Percentiles rank a stretch among this genome's conserved stretches.
Evolutionary conservation across 2,113 vertebrate species (phyloP).

Genomic region (Junco hyemalis): DNA sequence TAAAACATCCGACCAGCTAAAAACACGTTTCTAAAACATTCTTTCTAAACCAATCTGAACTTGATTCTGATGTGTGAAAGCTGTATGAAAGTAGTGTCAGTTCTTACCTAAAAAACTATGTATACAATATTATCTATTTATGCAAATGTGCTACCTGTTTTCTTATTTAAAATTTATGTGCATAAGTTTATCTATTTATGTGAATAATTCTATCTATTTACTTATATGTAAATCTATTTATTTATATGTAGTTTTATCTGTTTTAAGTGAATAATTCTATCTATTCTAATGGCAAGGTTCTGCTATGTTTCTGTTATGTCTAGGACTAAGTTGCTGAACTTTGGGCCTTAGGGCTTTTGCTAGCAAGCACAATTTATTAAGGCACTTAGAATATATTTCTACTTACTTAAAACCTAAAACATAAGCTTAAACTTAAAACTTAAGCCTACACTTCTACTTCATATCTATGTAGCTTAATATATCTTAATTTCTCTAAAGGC

Average conservation of each 20-base stretch:
- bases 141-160: not conserved
- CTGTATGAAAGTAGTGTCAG: not conserved
- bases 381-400: not conserved
- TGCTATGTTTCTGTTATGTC: not conserved
- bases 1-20: not conserved
- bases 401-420: not conserved
- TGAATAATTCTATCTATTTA: not conserved
- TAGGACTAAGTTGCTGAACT: not conserved
- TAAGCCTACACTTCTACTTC: not conserved
- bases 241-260: not conserved
- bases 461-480: not conserved
- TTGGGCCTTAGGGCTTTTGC: not conserved
- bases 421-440: not conserved
- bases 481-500: not conserved
- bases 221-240: not conserved
- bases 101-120: not conserved
- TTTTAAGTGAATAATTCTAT: not conserved
- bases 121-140: not conserved
- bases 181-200: not conserved
- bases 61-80: not conserved
- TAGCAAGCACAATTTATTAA: not conserved
- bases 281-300: not conserved
- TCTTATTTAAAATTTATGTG: not conserved
- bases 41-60: not conserved
- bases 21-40: not conserved